Conservation (phyloP, 2,888 invertebrate genomes). For the Ernsta delagoae region DNA sequence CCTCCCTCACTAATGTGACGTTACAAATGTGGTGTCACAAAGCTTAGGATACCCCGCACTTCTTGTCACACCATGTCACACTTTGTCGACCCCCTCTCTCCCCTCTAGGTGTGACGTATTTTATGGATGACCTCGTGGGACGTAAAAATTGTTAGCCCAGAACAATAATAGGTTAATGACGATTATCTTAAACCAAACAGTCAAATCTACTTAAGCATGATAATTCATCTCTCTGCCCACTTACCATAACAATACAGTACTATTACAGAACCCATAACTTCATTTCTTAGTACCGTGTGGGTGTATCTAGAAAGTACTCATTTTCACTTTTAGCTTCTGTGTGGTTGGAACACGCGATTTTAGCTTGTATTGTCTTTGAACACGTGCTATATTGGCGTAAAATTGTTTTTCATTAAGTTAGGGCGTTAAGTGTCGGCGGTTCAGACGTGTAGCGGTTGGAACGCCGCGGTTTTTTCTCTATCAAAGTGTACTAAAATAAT, state of each 20-base stretch:
- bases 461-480: constrained; percentile 4
- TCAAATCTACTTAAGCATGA: constrained; percentile 3
- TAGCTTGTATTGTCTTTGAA: constrained; percentile 15
- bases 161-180: not conserved
- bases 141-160: no score
- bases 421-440: not conserved
- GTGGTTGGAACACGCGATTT: constrained; percentile 17
- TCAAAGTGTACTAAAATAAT: not conserved
- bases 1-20: no score
- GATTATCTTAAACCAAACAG: constrained; percentile 19
- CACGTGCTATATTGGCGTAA: constrained; percentile 28
- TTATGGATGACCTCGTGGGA: no score
- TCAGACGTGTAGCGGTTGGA: constrained; percentile 17
- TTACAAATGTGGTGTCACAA: no score
- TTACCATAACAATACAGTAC: constrained; percentile 12
- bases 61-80: no score
- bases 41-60: no score
- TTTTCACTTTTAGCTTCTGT: constrained; percentile 47
- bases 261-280: constrained; percentile 22
- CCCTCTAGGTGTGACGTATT: no score
- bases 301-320: constrained; percentile 47
- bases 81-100: no score
- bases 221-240: constrained; percentile 19
- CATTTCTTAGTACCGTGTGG: constrained; percentile 25
- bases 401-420: not conserved